Conservation (phyloP, 2,888 invertebrate genomes). For the Torymus texanus region DNA sequence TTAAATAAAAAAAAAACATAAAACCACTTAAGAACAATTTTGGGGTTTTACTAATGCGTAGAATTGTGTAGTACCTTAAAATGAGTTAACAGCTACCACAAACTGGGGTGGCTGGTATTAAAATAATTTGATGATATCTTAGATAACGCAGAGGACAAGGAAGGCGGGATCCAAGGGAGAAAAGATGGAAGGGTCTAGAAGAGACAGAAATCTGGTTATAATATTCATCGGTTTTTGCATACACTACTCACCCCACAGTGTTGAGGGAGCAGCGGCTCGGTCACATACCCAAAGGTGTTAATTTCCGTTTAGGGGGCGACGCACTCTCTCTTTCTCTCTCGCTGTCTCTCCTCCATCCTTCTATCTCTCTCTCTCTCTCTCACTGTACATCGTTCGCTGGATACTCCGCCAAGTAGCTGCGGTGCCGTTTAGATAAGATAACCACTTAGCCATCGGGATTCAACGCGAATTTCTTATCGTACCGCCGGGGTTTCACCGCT, state of each 20-base stretch:
- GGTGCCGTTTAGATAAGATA: conserved; percentile 72
- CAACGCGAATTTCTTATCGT: conserved; percentile 62
- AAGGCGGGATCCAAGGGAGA: neutral
- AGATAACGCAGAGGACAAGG: neutral
- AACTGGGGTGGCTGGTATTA: no score
- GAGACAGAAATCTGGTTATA: conserved; percentile 57
- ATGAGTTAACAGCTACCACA: no score
- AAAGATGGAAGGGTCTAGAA: neutral
- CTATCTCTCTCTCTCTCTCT: neutral
- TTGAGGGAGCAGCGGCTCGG: conserved; percentile 36
- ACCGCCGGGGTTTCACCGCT: conserved; percentile 1
- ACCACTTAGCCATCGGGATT: conserved; percentile 71
- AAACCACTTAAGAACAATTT: no score
- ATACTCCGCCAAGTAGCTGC: conserved; percentile 29
- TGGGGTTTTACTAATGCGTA: no score
- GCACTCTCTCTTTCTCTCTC: neutral
- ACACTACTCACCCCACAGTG: conserved; percentile 39
- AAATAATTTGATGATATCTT: no score
- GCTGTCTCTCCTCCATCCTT: no score
- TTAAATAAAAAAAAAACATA: no score
- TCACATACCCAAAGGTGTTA: conserved; percentile 66
- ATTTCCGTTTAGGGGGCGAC: conserved; percentile 71
- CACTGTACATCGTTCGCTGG: conserved; percentile 3
- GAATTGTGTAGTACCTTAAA: no score
- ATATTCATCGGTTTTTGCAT: conserved; percentile 70